These are phyloP conservation scores for Frankliniella intonsa DNA, from an alignment of 2,888 invertebrate species.

Conservation along the genomic window DNA sequence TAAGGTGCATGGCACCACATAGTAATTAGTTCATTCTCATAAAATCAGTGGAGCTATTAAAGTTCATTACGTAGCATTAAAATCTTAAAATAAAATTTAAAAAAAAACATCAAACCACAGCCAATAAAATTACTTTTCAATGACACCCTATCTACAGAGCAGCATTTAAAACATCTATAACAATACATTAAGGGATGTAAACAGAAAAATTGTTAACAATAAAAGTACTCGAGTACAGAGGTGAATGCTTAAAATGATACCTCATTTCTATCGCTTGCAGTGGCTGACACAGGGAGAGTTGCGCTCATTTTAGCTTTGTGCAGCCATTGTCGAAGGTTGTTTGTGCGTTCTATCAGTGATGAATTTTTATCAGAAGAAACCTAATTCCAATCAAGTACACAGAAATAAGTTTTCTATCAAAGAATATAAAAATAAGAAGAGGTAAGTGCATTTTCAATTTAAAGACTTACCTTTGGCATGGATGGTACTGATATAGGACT, in stretches of 20 bases:
- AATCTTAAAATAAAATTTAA: too few species aligned
- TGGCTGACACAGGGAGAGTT: conserved; percentile 2
- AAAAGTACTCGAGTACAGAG: not conserved
- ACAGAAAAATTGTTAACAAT: too few species aligned
- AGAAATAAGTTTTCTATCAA: not conserved
- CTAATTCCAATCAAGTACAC: not conserved
- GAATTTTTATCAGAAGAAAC: conserved; percentile 14
- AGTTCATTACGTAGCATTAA: too few species aligned
- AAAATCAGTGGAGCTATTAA: too few species aligned
- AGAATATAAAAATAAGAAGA: too few species aligned
- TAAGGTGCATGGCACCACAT: too few species aligned
- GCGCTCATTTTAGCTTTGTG: conserved; percentile 28
- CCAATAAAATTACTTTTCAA: not conserved
- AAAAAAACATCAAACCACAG: not conserved
- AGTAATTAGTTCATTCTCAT: too few species aligned
- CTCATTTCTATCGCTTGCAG: not conserved
- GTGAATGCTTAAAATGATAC: not conserved
- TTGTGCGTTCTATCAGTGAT: conserved; percentile 30
- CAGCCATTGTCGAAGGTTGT: conserved; percentile 32
- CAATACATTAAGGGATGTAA: not conserved
- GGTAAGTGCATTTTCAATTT: too few species aligned
- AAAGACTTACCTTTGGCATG: not conserved
- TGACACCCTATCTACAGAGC: not conserved
- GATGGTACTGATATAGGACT: not conserved
- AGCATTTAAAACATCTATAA: too few species aligned